phyloP scores from a whole-genome alignment of 2,888 invertebrate species.

The Calameuta idolon region DNA sequence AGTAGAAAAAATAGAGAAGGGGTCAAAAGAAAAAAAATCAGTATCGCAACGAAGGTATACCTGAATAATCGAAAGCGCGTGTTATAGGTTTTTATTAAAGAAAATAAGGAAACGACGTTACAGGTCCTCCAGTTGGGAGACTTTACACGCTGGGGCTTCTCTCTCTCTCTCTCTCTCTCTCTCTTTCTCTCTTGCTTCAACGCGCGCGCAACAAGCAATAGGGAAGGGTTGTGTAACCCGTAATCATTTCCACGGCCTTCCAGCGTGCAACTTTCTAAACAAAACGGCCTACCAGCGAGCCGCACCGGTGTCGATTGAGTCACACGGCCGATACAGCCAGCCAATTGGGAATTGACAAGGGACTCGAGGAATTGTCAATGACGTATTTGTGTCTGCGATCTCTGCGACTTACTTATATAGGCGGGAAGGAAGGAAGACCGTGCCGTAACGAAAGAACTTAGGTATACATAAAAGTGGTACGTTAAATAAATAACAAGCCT shows the following conservation, averaged over 20 bases:
- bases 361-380: neutral
- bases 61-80: neutral
- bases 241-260: constrained; percentile 54
- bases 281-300: constrained; percentile 36
- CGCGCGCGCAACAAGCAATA: neutral
- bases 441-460: neutral
- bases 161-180: too few relatives aligned
- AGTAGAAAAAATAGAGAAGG: neutral
- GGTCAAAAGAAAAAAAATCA: too few relatives aligned
- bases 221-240: constrained; percentile 28
- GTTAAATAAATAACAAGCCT: neutral
- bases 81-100: neutral
- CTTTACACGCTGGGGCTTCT: neutral
- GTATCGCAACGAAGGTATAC: neutral
- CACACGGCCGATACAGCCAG: neutral
- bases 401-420: neutral
- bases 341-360: neutral
- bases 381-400: neutral
- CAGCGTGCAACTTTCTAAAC: constrained; percentile 52
- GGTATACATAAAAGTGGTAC: neutral
- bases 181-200: constrained; percentile 1
- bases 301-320: constrained; percentile 2
- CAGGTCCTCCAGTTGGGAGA: neutral
- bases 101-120: neutral
- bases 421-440: neutral